Conservation (phyloP, 2,888 invertebrate species). For the Rutpela maculata region DNA sequence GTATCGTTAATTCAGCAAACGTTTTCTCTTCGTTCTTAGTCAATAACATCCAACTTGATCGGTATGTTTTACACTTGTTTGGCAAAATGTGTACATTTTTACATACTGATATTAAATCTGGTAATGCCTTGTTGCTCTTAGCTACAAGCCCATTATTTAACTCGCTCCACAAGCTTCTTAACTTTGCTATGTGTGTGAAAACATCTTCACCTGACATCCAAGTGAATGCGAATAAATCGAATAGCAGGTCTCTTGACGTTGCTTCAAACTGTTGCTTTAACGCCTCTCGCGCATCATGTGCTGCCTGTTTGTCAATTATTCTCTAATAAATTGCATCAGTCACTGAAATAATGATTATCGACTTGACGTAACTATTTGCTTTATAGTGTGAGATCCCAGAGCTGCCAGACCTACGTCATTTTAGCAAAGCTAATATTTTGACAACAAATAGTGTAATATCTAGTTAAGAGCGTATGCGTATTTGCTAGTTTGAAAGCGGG, state of each 20-base stretch:
- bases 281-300: slow-evolving; percentile 65
- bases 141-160: slow-evolving; percentile 53
- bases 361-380: slow-evolving; percentile 67
- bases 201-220: slow-evolving; percentile 63
- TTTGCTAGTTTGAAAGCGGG: no score
- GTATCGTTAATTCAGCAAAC: slow-evolving; percentile 56
- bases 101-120: slow-evolving; percentile 59
- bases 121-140: slow-evolving; percentile 40
- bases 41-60: no score
- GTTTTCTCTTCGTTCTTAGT: slow-evolving; percentile 57
- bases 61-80: slow-evolving; percentile 23
- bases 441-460: no score
- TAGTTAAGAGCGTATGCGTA: no score
- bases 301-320: slow-evolving; percentile 66
- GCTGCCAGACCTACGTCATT: no score
- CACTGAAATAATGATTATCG: slow-evolving; percentile 65
- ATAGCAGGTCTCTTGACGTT: slow-evolving; percentile 65
- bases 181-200: slow-evolving; percentile 59
- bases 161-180: slow-evolving; percentile 53
- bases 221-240: slow-evolving; percentile 64
- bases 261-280: no score
- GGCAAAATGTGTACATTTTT: slow-evolving; percentile 44
- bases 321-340: slow-evolving; percentile 65
- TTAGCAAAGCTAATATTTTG: no score
- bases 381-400: no score